Conservation (phyloP, 1,140 invertebrate genomes). For the Coptotermes formosanus region DNA sequence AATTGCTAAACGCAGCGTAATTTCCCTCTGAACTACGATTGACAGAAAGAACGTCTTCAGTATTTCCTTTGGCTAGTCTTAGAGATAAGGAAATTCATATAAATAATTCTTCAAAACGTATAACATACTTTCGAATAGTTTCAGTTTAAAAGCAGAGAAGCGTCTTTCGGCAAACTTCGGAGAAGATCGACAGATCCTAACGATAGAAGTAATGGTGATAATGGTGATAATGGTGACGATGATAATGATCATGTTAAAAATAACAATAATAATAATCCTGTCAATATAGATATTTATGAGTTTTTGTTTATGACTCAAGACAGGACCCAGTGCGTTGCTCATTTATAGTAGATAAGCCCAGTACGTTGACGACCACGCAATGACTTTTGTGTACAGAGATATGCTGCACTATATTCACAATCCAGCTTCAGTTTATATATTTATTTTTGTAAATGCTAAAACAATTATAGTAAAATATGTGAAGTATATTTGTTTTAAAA, state of each 20-base stretch:
- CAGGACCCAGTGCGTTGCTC: background rate
- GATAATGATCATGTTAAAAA: too few species aligned
- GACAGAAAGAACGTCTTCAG: background rate
- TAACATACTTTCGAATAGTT: background rate
- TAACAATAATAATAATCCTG: background rate
- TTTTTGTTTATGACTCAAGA: background rate
- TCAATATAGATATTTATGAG: background rate
- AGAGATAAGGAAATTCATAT: background rate
- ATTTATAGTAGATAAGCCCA: background rate
- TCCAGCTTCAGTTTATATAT: background rate
- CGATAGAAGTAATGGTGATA: too few species aligned
- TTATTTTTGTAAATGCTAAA: background rate
- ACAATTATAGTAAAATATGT: background rate
- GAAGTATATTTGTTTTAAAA: background rate
- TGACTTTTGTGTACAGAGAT: background rate
- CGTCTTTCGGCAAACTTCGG: background rate
- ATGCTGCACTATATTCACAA: background rate
- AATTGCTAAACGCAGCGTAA: background rate
- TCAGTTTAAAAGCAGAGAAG: background rate
- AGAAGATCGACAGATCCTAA: too few species aligned
- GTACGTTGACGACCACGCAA: background rate
- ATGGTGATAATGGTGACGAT: too few species aligned
- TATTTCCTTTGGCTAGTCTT: background rate
- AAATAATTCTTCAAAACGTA: background rate
- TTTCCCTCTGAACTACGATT: background rate